Evolutionary conservation across 2,888 invertebrate species (phyloP).

Genomic region (Coleophora flavipennella): DNA sequence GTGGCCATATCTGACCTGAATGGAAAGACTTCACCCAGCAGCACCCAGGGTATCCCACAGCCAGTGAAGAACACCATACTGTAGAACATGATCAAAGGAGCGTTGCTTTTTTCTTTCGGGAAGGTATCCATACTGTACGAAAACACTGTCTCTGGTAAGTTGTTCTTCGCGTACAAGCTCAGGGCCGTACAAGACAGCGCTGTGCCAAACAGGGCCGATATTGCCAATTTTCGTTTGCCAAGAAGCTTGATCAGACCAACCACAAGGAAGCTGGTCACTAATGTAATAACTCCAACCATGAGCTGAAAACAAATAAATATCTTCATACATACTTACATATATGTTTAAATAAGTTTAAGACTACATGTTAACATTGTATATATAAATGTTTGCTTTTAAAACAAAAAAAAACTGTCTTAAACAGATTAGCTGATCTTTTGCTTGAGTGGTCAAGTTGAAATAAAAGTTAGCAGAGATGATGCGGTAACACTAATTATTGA

Average conservation of each 20-base stretch:
- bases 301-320: conserved; percentile 39
- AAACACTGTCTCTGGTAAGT: conserved; percentile 44
- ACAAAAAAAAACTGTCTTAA: too few species aligned
- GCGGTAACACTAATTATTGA: too few species aligned
- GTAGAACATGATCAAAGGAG: conserved; percentile 53
- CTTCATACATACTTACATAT: too few species aligned
- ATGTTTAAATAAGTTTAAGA: too few species aligned
- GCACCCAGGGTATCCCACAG: conserved; percentile 66
- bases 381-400: too few species aligned
- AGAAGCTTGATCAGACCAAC: conserved; percentile 49
- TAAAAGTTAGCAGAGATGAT: too few species aligned
- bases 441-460: too few species aligned
- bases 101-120: conserved; percentile 42
- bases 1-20: conserved; percentile 58
- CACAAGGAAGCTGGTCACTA: conserved; percentile 49
- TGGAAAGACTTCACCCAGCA: conserved; percentile 73
- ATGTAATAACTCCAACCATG: conserved; percentile 57
- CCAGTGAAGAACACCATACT: conserved; percentile 47
- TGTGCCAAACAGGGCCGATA: conserved; percentile 51
- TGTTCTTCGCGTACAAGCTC: conserved; percentile 49
- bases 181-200: conserved; percentile 49
- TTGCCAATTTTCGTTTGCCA: conserved; percentile 62
- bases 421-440: too few species aligned
- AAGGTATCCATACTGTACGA: conserved; percentile 56
- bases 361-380: too few species aligned